Evolutionary conservation across 2,113 vertebrate genomes (phyloP), one percentile per base, ranked within the genome.

Genomic region (Sebastes fasciatus): DNA sequence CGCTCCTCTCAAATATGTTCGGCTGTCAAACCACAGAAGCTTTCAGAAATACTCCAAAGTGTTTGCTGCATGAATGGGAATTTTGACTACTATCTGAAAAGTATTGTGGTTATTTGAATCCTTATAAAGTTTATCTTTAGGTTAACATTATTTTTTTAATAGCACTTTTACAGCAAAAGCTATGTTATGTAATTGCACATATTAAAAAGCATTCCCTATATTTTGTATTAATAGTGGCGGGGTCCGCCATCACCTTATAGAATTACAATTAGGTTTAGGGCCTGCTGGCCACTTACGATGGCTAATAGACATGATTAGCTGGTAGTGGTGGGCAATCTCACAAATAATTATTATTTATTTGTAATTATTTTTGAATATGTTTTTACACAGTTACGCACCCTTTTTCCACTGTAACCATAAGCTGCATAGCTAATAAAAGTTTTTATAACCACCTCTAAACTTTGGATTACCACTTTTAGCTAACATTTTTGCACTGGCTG

Each of bases 341-440:
- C 6, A 5, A 69, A 13, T 16, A 34, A 34, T 34, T 57, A 58
- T 46, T 79, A 90, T 88, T 87, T 90, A 91, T 87, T 89, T 83
- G 19, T 46, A 74, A 51, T 63, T 57, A 23, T 61, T 74, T 43
- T 10, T 48, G 4, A 4, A 19, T 45, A 42, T 58, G 3, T 48
- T 72, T 67, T 52, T 79, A 8, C 40, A 19, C 74, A 6, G 34
- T 77, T 17, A 10, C 6, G 21, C 9, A 11, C 17, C 4, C 5
- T 49, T 67, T 70, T 19, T 34, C 1, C 9, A 46, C 8, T 78
- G 52, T 45, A 57, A 78, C 42, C 11, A 40, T 57, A 61, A 55
- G 6, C 19, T 65, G 57, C 34, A 16, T 12, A n/a, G 64, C 19
- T 43, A 6, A 21, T 43, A 14, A 2, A 19, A 51, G 14, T 65